phyloP scores from a whole-genome alignment of 2,888 invertebrate genomes.

The Morpho deidamia region DNA sequence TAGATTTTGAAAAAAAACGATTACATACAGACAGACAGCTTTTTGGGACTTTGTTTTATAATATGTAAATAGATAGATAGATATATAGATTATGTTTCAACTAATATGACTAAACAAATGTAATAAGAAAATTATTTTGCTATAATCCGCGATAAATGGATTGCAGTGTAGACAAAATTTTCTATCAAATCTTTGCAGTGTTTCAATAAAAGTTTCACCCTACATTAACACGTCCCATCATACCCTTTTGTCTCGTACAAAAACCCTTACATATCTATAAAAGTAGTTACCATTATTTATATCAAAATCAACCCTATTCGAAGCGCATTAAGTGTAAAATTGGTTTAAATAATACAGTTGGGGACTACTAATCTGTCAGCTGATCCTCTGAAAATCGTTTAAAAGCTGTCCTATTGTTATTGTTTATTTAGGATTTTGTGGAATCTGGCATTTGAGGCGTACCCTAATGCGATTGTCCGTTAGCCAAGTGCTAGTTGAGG shows the following conservation, averaged over 20 bases:
- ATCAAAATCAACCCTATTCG: constrained; percentile 14
- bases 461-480: constrained; percentile 69
- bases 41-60: too few relatives aligned
- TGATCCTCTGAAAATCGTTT: constrained; percentile 72
- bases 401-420: constrained; percentile 73
- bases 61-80: too few relatives aligned
- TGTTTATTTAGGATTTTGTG: constrained; percentile 76
- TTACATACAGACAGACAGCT: too few relatives aligned
- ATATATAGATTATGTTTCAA: too few relatives aligned
- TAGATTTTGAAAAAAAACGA: too few relatives aligned
- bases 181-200: constrained; percentile 13
- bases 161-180: constrained; percentile 5
- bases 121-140: too few relatives aligned
- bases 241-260: constrained; percentile 60
- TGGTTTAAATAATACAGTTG: constrained; percentile 32
- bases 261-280: constrained; percentile 39
- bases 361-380: constrained; percentile 73
- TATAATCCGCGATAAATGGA: too few relatives aligned
- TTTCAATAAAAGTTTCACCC: constrained; percentile 19
- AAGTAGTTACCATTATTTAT: neutral
- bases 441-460: constrained; percentile 71
- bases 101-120: too few relatives aligned
- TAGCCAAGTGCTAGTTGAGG: constrained; percentile 42
- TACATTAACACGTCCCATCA: constrained; percentile 60
- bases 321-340: constrained; percentile 8